Conservation (phyloP, 2,797 vertebrate genomes). For the Microtus californicus region DNA sequence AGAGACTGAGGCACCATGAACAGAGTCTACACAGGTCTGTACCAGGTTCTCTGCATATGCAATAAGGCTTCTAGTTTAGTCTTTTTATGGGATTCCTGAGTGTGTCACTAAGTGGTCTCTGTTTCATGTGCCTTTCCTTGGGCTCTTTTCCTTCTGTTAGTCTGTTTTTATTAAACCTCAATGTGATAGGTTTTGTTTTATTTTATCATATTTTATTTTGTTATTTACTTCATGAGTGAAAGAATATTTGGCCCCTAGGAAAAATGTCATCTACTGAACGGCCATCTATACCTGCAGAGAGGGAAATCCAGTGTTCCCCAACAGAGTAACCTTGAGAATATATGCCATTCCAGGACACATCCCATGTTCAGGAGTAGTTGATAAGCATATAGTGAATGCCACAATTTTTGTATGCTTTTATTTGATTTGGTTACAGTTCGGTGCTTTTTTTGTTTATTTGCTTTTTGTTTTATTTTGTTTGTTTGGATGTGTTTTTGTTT, state of each 20-base stretch:
- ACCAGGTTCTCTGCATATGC: neutral
- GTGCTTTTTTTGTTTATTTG: neutral
- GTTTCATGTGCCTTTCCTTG: neutral
- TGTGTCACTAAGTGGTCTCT: neutral
- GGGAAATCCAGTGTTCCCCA: neutral
- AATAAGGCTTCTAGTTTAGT: neutral
- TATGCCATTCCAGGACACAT: neutral
- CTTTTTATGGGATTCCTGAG: neutral
- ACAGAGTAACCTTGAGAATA: too few relatives aligned
- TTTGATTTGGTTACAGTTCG: neutral
- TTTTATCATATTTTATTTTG: neutral
- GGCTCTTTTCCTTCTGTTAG: neutral
- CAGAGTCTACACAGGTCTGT: neutral
- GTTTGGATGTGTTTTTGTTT: neutral
- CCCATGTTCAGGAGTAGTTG: too few relatives aligned
- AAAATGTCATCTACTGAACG: neutral
- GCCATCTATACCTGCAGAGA: neutral
- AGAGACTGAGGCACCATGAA: neutral
- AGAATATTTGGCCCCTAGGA: neutral
- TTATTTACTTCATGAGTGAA: neutral
- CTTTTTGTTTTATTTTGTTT: neutral
- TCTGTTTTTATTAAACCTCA: neutral
- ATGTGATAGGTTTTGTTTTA: neutral
- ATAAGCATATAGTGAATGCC: neutral
- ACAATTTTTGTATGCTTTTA: neutral